Conservation (phyloP, 2,888 invertebrate species). For the Idaea aversata region DNA sequence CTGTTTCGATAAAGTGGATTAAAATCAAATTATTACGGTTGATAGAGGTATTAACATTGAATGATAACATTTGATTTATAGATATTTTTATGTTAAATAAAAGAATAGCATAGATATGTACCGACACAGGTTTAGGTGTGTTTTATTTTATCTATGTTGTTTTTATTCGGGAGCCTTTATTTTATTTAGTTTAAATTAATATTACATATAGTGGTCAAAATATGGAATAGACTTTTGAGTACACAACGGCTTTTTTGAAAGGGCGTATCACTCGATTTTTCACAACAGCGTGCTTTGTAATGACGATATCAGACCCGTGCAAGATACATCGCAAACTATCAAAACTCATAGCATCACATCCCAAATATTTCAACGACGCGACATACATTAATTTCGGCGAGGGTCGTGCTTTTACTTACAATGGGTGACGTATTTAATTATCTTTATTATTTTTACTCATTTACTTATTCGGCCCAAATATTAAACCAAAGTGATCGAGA, state of each 20-base stretch:
- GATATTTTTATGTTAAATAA: conserved; percentile 32
- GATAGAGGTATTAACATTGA: conserved; percentile 66
- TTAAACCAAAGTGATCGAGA: too few species aligned
- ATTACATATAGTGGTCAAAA: background rate
- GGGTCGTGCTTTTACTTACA: background rate
- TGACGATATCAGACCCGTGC: too few species aligned
- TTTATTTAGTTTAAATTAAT: background rate
- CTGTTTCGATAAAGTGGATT: conserved; percentile 60
- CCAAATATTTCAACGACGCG: too few species aligned
- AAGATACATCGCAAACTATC: too few species aligned
- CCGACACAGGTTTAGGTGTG: conserved; percentile 1
- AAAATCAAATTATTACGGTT: conserved; percentile 57
- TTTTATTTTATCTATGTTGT: background rate
- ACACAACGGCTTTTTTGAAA: too few species aligned
- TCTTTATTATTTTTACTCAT: background rate
- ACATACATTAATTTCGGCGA: background rate
- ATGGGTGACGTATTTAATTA: background rate
- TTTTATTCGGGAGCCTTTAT: background rate
- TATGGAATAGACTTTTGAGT: too few species aligned
- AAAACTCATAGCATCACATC: too few species aligned
- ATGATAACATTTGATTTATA: conserved; percentile 79
- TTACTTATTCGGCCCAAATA: background rate
- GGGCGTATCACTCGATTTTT: too few species aligned
- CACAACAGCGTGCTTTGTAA: too few species aligned
- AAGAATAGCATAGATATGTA: background rate